phyloP scores from a whole-genome alignment of 92 coral and sea anemone genomes.

The Phymanthus crucifer region DNA sequence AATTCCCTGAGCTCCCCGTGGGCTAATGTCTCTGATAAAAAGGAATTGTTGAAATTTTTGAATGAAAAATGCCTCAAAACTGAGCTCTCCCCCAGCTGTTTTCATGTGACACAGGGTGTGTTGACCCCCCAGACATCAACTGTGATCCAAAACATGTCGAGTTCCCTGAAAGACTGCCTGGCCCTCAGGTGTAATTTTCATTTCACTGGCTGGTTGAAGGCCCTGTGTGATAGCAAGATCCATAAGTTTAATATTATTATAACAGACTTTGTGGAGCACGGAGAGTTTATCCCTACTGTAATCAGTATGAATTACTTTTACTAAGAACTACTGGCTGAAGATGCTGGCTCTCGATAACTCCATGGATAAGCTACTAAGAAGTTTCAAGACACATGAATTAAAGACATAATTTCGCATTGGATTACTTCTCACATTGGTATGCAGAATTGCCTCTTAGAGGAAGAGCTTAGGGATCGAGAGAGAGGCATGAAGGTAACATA shows the following conservation, averaged over 20 bases:
- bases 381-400: no score
- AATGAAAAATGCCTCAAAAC: slow-evolving; percentile 62
- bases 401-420: no score
- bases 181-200: slow-evolving; percentile 67
- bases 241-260: slow-evolving; percentile 81
- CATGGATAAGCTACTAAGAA: no score
- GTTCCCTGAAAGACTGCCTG: slow-evolving; percentile 74
- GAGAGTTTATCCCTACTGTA: slow-evolving; percentile 87
- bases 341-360: no score
- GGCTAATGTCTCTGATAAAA: slow-evolving; percentile 83
- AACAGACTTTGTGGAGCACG: slow-evolving; percentile 88
- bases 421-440: no score
- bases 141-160: slow-evolving; percentile 65
- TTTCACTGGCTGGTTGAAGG: slow-evolving; percentile 78
- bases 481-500: no score
- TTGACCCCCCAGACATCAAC: slow-evolving; percentile 92
- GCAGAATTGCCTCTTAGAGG: no score
- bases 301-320: slow-evolving; percentile 90
- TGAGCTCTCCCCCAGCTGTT: slow-evolving; percentile 43
- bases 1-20: slow-evolving; percentile 69
- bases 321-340: background rate
- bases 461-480: no score
- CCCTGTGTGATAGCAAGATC: slow-evolving; percentile 59
- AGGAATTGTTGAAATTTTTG: slow-evolving; percentile 71
- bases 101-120: slow-evolving; percentile 87